A percentile compares a stretch with the other conserved stretches of the same genome.
These are phyloP conservation scores for Achroia grisella DNA, from an alignment of 1,140 invertebrate genomes.

Conservation along the genomic window DNA sequence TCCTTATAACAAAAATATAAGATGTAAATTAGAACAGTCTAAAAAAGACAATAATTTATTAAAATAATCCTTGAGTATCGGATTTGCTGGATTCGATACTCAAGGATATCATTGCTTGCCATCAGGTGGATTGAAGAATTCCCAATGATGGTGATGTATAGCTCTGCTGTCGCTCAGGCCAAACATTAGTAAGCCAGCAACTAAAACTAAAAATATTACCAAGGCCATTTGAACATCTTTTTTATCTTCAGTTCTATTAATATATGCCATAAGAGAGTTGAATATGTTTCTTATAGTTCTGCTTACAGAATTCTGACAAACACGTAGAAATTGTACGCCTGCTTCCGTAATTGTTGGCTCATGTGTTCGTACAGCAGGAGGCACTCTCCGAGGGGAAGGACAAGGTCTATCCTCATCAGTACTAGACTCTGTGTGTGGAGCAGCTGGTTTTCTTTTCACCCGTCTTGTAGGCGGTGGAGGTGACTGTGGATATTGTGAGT, in stretches of 20 bases:
- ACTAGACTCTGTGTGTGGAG: slow-evolving; percentile 61
- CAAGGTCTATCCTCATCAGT: slow-evolving; percentile 64
- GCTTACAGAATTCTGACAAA: slow-evolving; percentile 77
- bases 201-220: slow-evolving; percentile 82
- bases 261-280: slow-evolving; percentile 75
- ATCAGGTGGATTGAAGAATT: slow-evolving; percentile 85
- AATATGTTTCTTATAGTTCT: slow-evolving; percentile 79
- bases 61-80: too few relatives aligned
- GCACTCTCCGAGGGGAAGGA: slow-evolving; percentile 57
- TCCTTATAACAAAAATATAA: too few relatives aligned
- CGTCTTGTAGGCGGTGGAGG: slow-evolving; percentile 48
- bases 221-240: slow-evolving; percentile 82
- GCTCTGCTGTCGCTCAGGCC: slow-evolving; percentile 80
- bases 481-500: slow-evolving; percentile 37
- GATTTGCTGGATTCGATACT: too few relatives aligned
- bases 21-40: too few relatives aligned
- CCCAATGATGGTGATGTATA: slow-evolving; percentile 87
- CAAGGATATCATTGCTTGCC: slow-evolving; percentile 36
- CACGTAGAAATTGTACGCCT: slow-evolving; percentile 78
- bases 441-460: slow-evolving; percentile 50
- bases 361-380: slow-evolving; percentile 51
- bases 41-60: too few relatives aligned
- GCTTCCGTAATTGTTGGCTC: slow-evolving; percentile 77
- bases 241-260: slow-evolving; percentile 76
- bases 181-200: slow-evolving; percentile 81